phyloP scores from a whole-genome alignment of 2,888 invertebrate species.

The Periphyllus acericola region DNA sequence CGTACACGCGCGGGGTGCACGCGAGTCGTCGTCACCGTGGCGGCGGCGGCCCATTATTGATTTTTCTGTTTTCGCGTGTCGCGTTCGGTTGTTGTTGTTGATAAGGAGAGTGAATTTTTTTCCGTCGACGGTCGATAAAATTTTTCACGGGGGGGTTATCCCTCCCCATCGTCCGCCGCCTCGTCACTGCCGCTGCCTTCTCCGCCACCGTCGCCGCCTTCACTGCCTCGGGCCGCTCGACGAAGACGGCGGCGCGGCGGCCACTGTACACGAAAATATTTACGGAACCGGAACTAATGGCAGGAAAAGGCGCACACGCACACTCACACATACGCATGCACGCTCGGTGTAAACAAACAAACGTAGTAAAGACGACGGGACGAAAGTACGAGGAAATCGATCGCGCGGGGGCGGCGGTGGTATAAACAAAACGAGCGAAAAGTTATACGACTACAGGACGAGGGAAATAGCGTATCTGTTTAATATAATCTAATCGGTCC shows the following conservation, averaged over 20 bases:
- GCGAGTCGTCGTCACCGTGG: not conserved
- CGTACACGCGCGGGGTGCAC: not conserved
- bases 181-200: not conserved
- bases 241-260: constrained; percentile 13
- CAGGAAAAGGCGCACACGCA: constrained; percentile 48
- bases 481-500: constrained; percentile 2
- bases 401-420: constrained; percentile 36
- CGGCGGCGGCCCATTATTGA: constrained; percentile 46
- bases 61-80: constrained; percentile 44
- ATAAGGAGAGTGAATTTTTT: constrained; percentile 59
- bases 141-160: constrained; percentile 46
- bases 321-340: constrained; percentile 5
- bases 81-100: constrained; percentile 50
- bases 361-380: constrained; percentile 17
- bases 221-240: constrained; percentile 36
- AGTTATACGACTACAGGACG: not conserved
- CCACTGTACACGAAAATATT: constrained; percentile 31
- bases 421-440: constrained; percentile 23
- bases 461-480: not conserved
- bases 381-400: constrained; percentile 37
- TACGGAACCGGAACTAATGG: constrained; percentile 56
- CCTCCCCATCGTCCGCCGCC: not conserved
- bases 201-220: not conserved
- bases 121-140: constrained; percentile 41
- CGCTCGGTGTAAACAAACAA: constrained; percentile 53